phyloP scores from a whole-genome alignment of 2,797 vertebrate species.

The Toxotes lorentzi region DNA sequence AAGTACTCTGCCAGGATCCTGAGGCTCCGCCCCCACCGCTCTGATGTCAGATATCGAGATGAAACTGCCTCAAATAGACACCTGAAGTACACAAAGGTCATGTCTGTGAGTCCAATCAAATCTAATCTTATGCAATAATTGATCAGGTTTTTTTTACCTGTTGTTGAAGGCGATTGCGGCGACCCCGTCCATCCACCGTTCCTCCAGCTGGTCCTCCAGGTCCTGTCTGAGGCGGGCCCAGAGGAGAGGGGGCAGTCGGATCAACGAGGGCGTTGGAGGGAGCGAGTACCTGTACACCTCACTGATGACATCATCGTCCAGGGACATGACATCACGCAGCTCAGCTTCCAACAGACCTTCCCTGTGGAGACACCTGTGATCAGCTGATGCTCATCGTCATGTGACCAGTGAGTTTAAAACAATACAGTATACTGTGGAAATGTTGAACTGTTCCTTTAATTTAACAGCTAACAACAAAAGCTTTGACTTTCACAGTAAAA shows the following conservation, averaged over 20 bases:
- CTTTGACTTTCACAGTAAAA: too few species aligned
- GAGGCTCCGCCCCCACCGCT: constrained; percentile 76
- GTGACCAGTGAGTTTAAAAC: too few species aligned
- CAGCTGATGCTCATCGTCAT: background rate
- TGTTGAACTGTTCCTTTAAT: too few species aligned
- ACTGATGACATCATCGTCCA: constrained; percentile 87
- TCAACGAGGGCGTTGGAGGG: constrained; percentile 81
- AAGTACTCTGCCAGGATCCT: constrained; percentile 87
- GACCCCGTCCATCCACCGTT: constrained; percentile 79
- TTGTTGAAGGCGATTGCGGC: constrained; percentile 77
- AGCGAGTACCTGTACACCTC: constrained; percentile 84
- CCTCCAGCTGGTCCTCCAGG: constrained; percentile 81
- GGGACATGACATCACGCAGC: constrained; percentile 88
- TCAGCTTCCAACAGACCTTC: constrained; percentile 88
- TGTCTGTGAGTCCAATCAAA: background rate
- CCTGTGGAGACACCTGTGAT: constrained; percentile 70
- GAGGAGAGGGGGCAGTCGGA: constrained; percentile 85
- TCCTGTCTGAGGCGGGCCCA: constrained; percentile 86
- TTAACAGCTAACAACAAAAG: too few species aligned
- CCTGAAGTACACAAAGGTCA: constrained; percentile 63
- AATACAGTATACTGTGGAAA: too few species aligned
- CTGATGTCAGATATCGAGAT: constrained; percentile 76
- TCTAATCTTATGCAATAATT: background rate
- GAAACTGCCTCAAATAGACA: constrained; percentile 80
- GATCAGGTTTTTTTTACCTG: constrained; percentile 69